These are phyloP conservation scores for Drosophila auraria DNA, from an alignment of 1,140 invertebrate genomes.

Conservation along the genomic window DNA sequence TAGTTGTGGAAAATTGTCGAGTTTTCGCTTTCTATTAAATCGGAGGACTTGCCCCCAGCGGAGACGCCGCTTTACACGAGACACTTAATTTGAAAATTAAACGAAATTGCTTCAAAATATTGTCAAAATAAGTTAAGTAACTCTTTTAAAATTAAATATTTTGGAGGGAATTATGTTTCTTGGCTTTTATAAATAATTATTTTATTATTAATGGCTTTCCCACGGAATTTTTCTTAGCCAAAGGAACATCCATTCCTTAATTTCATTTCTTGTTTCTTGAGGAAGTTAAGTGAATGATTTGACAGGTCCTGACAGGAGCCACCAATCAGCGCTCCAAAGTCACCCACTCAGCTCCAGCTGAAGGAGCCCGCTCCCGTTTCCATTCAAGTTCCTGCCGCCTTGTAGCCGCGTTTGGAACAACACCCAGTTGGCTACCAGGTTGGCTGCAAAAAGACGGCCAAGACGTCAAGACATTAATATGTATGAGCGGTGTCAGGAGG, in stretches of 20 bases:
- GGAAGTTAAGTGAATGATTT: slow-evolving; percentile 8
- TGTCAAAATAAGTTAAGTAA: slow-evolving; percentile 6
- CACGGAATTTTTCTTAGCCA: not conserved
- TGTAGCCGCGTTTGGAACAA: slow-evolving; percentile 34
- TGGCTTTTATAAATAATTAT: not conserved
- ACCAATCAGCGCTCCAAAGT: slow-evolving; percentile 37
- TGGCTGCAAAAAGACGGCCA: slow-evolving; percentile 11
- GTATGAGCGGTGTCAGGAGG: slow-evolving; percentile 72
- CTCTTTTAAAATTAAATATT: too few species aligned
- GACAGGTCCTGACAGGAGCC: slow-evolving; percentile 10
- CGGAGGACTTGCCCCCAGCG: slow-evolving; percentile 1
- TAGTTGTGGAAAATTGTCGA: slow-evolving; percentile 75
- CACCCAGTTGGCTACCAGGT: slow-evolving; percentile 49
- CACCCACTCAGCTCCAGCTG: slow-evolving; percentile 39
- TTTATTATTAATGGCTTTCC: too few species aligned
- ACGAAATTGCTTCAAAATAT: slow-evolving; percentile 7
- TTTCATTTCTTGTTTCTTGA: not conserved
- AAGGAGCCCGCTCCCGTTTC: slow-evolving; percentile 17
- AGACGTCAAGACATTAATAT: slow-evolving; percentile 63
- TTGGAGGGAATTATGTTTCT: not conserved
- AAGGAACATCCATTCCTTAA: not conserved
- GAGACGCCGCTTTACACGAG: slow-evolving; percentile 20
- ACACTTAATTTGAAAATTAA: slow-evolving; percentile 7
- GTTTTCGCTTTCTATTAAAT: slow-evolving; percentile 79
- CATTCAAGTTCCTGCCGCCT: slow-evolving; percentile 5